Base-by-base conservation (phyloP, 2,113 vertebrate genomes). In the Heliornis fulica region DNA sequence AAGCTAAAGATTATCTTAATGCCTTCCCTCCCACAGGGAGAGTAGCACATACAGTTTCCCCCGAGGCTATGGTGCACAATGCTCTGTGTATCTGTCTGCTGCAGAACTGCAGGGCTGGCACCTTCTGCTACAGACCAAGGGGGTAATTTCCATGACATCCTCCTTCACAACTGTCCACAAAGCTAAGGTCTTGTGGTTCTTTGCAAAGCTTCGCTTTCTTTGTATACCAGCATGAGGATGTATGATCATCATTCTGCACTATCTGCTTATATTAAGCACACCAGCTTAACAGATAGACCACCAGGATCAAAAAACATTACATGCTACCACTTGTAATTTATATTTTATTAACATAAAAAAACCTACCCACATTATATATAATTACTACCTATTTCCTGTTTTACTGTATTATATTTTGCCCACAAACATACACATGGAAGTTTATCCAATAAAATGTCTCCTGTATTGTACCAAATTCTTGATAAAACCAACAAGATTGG, bases 1-100 rank as follows among this genome's bases (percentile, higher is more conserved):
- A 95, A 91, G 83, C 90, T 87, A 86, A 76, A 90, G 41, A 94
- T 92, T 94, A 88, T 94, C 87, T 89, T 95, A 96, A 96, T 91
- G 61, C 28, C 56, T 94, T 93, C 83, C 57, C 78, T 93, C 93
- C 93, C 81, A 95, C 41, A 17, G 90, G 77, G 71, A 93, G 45
- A 76, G 75, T 38, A 91, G 61, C 56, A 70, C 36, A 79, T 10
- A 74, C 4, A 83, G 34, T 56, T 93, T 93, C 78, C 88, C 93
- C 75, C 0, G 23, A 93, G 96, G 93, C 81, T 68, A 81, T 6
- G 29, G 84, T 69, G 85, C 87, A 87, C 80, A 72, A 60, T 59
- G 25, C n/a, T 38, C 43, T 41, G 23, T 74, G 75, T 96, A 83
- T 95, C 77, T 89, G 75, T 65, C 59, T 87, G 71, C 81, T 88